Base-by-base conservation (phyloP, 2,113 vertebrate species). In the Macquaria australasica region DNA sequence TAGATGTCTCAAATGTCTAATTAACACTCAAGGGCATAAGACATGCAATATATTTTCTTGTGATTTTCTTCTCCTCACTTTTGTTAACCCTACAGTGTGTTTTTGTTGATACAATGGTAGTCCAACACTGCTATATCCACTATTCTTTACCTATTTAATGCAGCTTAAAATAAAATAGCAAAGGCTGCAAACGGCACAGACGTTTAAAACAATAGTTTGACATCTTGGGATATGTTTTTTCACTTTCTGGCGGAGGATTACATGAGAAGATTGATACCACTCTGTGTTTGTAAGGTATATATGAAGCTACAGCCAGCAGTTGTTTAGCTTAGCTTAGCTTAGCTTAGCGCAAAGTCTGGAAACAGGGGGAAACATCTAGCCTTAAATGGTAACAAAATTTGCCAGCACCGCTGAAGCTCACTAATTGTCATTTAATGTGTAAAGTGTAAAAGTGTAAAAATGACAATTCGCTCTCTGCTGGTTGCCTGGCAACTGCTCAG, bases 1-100 rank as follows among this genome's bases (percentile, higher is more conserved):
- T 55, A 71, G 7, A 50, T 70, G 12, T 69, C 53, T 59, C 63
- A 76, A 71, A 81, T 43, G 3, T 73, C 34, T 25, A 75, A 8
- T 67, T 59, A 84, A 39, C 34, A 63, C 11, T 72, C 69, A 78
- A 78, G 55, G 68, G 39, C 75, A 69, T 9, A n/a, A 70, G 64
- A 70, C 23, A 18, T 39, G 28, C 15, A 50, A 23, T 48, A 63
- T 45, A 2, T 62, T n/a, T 41, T 41, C 41, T 12, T 53, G 12
- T 23, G 68, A n/a, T n/a, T n/a, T n/a, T n/a, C n/a, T n/a, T n/a
- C n/a, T n/a, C n/a, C n/a, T n/a, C n/a, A n/a, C n/a, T n/a, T n/a
- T n/a, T n/a, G n/a, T n/a, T n/a, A n/a, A n/a, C n/a, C n/a, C n/a
- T n/a, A n/a, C n/a, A n/a, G n/a, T n/a, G n/a, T n/a, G 21, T 66